phyloP scores from a whole-genome alignment of 2,113 vertebrate species.

The Sterrhoptilus dennistouni region DNA sequence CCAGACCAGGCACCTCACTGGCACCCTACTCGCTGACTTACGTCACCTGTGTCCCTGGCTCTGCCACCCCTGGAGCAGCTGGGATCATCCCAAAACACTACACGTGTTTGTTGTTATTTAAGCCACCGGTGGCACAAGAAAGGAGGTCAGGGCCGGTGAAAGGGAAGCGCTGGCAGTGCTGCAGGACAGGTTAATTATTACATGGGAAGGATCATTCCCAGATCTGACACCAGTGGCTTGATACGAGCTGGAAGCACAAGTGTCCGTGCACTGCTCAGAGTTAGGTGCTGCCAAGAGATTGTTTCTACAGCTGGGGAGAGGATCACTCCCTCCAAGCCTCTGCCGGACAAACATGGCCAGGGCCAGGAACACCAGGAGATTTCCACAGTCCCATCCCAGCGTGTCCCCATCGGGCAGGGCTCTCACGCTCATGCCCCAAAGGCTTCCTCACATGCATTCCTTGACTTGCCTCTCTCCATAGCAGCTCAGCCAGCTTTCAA shows the following conservation, averaged over 20 bases:
- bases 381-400: neutral
- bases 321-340: neutral
- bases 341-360: neutral
- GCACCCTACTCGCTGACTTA: neutral
- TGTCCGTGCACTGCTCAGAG: accelerated
- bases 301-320: neutral
- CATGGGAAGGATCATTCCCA: neutral
- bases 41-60: neutral
- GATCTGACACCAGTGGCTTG: neutral
- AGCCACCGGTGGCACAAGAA: neutral
- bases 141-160: conserved; percentile 16
- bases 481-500: neutral
- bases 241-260: neutral
- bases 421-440: neutral
- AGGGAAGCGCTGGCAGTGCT: neutral
- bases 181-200: conserved; percentile 60
- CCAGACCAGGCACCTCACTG: neutral
- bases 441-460: neutral
- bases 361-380: neutral
- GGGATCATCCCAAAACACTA: conserved; percentile 1
- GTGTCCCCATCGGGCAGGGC: accelerated
- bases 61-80: neutral
- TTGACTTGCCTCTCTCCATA: neutral
- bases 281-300: neutral
- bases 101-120: neutral